Evolutionary conservation across 2,797 vertebrate species (phyloP).

Genomic region (Moxostoma hubbsi): DNA sequence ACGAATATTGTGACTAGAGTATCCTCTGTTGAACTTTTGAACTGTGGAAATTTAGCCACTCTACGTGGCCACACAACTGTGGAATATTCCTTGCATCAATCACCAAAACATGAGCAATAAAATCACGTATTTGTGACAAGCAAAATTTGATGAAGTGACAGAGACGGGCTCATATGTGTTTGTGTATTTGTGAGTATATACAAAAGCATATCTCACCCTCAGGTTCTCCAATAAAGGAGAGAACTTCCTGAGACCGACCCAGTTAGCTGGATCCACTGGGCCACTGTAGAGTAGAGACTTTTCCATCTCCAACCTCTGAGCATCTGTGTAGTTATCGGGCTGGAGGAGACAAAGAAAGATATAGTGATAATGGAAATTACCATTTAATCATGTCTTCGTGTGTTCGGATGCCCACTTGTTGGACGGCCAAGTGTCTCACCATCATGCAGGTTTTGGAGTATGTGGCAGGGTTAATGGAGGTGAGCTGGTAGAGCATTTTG

Average conservation of each 20-base stretch:
- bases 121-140: too few species aligned
- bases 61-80: too few species aligned
- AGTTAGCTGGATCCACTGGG: constrained; percentile 87
- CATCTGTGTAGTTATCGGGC: constrained; percentile 68
- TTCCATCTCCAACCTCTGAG: constrained; percentile 59
- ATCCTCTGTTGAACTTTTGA: too few species aligned
- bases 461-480: constrained; percentile 82
- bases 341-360: constrained; percentile 51
- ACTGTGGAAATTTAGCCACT: too few species aligned
- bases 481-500: constrained; percentile 96
- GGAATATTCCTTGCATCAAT: too few species aligned
- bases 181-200: constrained; percentile 11
- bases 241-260: constrained; percentile 90
- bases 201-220: constrained; percentile 77
- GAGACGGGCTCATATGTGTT: background rate
- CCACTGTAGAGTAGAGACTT: constrained; percentile 68
- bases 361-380: background rate
- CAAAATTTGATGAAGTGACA: too few species aligned
- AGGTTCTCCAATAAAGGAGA: constrained; percentile 85
- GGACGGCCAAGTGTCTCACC: constrained; percentile 74
- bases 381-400: background rate
- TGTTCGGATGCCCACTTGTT: background rate
- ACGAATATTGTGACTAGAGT: too few species aligned
- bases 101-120: too few species aligned
- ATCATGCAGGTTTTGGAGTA: constrained; percentile 87